Evolutionary conservation across 2,888 invertebrate genomes (phyloP).

Genomic region (Plutella xylostella): DNA sequence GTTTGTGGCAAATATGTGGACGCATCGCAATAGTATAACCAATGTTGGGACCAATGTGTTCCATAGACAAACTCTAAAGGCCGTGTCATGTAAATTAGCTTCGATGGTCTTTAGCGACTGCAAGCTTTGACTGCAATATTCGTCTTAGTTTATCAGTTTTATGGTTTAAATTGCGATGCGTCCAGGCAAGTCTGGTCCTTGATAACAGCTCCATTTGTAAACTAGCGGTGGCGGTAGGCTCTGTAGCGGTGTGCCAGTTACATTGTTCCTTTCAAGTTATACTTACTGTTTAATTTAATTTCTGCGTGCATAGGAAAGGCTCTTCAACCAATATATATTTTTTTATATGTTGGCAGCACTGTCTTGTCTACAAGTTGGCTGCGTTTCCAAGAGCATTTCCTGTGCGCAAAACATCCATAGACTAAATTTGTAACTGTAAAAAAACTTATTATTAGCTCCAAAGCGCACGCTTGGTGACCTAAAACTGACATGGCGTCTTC

Average conservation of each 20-base stretch:
- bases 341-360: too few relatives aligned
- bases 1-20: background rate
- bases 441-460: slow-evolving; percentile 22
- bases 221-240: slow-evolving; percentile 39
- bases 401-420: background rate
- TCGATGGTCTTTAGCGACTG: too few relatives aligned
- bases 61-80: too few relatives aligned
- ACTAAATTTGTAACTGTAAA: background rate
- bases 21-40: too few relatives aligned
- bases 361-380: too few relatives aligned
- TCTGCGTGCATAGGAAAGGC: background rate
- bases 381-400: too few relatives aligned
- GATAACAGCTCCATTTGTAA: slow-evolving; percentile 12
- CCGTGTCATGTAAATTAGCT: too few relatives aligned
- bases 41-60: too few relatives aligned
- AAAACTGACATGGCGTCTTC: slow-evolving; percentile 28
- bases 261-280: too few relatives aligned
- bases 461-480: slow-evolving; percentile 28
- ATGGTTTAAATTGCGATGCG: slow-evolving; percentile 2
- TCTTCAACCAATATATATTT: too few relatives aligned
- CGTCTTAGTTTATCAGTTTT: too few relatives aligned
- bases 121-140: too few relatives aligned
- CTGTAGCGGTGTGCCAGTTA: slow-evolving; percentile 33
- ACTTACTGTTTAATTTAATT: slow-evolving; percentile 7
- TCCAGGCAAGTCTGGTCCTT: slow-evolving; percentile 22